Conservation (phyloP, 2,113 vertebrate species). For the Brachypteracias leptosomus region DNA sequence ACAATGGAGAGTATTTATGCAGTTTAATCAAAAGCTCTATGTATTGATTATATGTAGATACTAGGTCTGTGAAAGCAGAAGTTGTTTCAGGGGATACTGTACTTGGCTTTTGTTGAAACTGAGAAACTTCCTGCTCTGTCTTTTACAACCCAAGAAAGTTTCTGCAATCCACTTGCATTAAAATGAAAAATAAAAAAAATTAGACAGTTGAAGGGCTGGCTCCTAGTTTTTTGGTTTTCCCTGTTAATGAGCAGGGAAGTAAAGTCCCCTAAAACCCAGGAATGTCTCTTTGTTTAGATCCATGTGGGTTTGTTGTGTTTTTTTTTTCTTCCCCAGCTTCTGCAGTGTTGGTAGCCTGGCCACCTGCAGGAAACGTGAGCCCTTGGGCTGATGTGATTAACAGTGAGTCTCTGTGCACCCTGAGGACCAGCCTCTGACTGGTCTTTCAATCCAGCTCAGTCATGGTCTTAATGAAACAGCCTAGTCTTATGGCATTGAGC, state of each 20-base stretch:
- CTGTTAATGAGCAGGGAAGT: not conserved
- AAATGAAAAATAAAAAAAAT: not conserved
- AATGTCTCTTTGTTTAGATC: not conserved
- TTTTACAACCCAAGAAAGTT: not conserved
- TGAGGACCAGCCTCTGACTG: not conserved
- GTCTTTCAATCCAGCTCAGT: not conserved
- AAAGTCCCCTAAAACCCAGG: not conserved
- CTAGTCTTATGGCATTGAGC: not conserved
- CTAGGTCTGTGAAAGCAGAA: not conserved
- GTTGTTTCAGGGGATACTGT: not conserved
- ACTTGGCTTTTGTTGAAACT: not conserved
- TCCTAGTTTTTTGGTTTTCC: not conserved
- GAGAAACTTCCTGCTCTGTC: not conserved
- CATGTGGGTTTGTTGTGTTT: not conserved
- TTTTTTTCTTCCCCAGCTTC: not conserved
- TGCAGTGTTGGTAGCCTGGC: not conserved
- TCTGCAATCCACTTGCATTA: not conserved
- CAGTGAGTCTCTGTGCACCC: not conserved
- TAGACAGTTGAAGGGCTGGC: not conserved
- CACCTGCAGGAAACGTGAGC: constrained; percentile 34
- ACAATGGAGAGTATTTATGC: not conserved
- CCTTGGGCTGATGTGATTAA: not conserved
- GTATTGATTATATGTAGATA: not conserved
- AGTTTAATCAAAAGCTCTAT: not conserved
- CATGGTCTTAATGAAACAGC: not conserved